A percentile compares a stretch with the other conserved stretches of the same genome.
These are phyloP conservation scores for Mnemiopsis leidyi DNA, from an alignment of 37 sponge, comb jelly and placozoan species.

Conservation along the genomic window DNA sequence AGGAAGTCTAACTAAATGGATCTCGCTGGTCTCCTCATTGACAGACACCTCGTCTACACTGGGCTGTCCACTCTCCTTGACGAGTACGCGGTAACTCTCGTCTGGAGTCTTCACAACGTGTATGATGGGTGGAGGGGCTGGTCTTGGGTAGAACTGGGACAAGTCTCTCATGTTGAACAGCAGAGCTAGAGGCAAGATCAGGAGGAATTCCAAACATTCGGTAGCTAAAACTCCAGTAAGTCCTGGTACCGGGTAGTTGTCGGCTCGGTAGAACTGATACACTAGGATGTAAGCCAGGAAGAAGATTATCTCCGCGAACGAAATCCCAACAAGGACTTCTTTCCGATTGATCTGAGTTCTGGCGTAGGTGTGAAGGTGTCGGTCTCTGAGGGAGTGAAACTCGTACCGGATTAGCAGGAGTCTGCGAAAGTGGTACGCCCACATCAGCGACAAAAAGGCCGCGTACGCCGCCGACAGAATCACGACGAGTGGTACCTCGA, in stretches of 20 bases:
- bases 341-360: background rate
- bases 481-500: conserved; percentile 44
- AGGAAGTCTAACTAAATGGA: background rate
- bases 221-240: conserved; percentile 17
- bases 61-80: background rate
- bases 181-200: conserved; percentile 22
- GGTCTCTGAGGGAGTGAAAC: background rate
- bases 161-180: conserved; percentile 47
- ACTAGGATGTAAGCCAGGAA: conserved; percentile 32
- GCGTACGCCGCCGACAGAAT: conserved; percentile 35
- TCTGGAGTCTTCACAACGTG: conserved; percentile 53
- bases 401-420: conserved; percentile 30
- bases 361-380: background rate
- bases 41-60: background rate
- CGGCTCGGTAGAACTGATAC: conserved; percentile 42
- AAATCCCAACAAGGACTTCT: conserved; percentile 39
- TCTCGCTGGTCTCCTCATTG: conserved; percentile 52
- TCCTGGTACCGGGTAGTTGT: conserved; percentile 49
- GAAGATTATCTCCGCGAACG: conserved; percentile 16
- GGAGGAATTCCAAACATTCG: conserved; percentile 20
- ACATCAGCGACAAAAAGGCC: conserved; percentile 4
- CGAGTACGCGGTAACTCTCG: background rate
- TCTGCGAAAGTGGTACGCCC: conserved; percentile 43
- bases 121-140: conserved; percentile 37
- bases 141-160: conserved; percentile 23